Conservation (phyloP, 1,140 invertebrate genomes). For the Contarinia nasturtii region DNA sequence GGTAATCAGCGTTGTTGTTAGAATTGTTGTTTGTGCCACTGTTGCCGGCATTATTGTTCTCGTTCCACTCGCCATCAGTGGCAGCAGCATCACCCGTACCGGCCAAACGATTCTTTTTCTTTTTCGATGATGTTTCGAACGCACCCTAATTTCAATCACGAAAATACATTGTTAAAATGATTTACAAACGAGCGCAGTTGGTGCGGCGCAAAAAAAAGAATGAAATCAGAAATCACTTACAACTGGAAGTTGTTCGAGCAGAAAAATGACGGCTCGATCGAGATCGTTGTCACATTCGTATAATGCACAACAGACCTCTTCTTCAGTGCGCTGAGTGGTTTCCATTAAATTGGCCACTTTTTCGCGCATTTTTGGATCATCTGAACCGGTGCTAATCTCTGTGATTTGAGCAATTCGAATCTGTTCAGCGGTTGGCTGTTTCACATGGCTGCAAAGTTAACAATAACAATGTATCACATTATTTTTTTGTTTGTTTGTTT, state of each 20-base stretch:
- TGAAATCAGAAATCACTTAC: constrained; percentile 16
- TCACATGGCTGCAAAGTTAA: constrained; percentile 8
- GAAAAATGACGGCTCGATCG: constrained; percentile 49
- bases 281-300: constrained; percentile 66
- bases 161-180: not conserved
- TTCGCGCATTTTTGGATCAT: constrained; percentile 43
- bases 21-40: too few relatives aligned
- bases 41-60: constrained; percentile 19
- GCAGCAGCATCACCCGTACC: constrained; percentile 21
- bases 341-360: constrained; percentile 65
- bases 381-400: constrained; percentile 33
- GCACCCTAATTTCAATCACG: constrained; percentile 30
- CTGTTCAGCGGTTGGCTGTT: constrained; percentile 30
- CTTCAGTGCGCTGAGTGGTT: constrained; percentile 57
- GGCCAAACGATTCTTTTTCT: constrained; percentile 59
- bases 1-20: constrained; percentile 19
- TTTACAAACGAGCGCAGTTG: constrained; percentile 5
- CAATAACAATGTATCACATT: not conserved
- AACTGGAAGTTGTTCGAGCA: constrained; percentile 45
- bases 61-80: constrained; percentile 28
- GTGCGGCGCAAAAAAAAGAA: not conserved
- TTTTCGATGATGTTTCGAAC: constrained; percentile 66
- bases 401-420: constrained; percentile 49
- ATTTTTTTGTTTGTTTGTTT: too few relatives aligned
- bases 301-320: constrained; percentile 63